Conservation (phyloP, 2,113 vertebrate genomes). For the Meleagris gallopavo region DNA sequence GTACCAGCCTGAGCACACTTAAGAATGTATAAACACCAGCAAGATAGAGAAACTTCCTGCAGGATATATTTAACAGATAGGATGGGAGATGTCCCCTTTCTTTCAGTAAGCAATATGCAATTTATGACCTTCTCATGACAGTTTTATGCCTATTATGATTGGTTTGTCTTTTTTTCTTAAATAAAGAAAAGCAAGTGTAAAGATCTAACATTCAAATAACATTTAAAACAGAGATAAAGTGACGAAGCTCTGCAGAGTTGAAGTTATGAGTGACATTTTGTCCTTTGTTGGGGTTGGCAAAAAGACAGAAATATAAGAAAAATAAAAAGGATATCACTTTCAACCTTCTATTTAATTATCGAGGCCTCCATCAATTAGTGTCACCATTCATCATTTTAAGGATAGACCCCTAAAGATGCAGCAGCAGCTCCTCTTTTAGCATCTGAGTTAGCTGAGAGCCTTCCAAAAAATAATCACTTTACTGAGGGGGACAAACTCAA, state of each 20-base stretch:
- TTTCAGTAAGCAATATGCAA: conserved; percentile 18
- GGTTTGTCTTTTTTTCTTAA: not conserved
- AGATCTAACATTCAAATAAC: conserved; percentile 52
- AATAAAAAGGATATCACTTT: not conserved
- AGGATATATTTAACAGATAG: not conserved
- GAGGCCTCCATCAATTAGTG: not conserved
- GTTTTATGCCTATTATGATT: conserved; percentile 27
- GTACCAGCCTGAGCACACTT: not conserved
- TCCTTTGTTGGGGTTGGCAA: conserved; percentile 13
- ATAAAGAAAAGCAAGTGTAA: conserved; percentile 5
- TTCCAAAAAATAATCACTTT: not conserved
- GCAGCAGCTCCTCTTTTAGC: not conserved
- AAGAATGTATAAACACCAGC: conserved; percentile 24
- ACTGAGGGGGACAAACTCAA: not conserved
- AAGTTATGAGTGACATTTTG: conserved; percentile 2
- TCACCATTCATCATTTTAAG: not conserved
- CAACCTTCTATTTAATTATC: conserved; percentile 32
- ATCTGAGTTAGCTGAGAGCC: not conserved
- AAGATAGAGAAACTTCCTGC: conserved; percentile 24
- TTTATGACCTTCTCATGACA: conserved; percentile 12
- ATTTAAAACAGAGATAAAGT: conserved; percentile 46
- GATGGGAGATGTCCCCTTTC: not conserved
- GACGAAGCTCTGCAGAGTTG: not conserved
- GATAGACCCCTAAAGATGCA: not conserved
- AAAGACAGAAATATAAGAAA: not conserved